Evolutionary conservation across 2,888 invertebrate species (phyloP).

Genomic region (Tenthredo scrophulariae): DNA sequence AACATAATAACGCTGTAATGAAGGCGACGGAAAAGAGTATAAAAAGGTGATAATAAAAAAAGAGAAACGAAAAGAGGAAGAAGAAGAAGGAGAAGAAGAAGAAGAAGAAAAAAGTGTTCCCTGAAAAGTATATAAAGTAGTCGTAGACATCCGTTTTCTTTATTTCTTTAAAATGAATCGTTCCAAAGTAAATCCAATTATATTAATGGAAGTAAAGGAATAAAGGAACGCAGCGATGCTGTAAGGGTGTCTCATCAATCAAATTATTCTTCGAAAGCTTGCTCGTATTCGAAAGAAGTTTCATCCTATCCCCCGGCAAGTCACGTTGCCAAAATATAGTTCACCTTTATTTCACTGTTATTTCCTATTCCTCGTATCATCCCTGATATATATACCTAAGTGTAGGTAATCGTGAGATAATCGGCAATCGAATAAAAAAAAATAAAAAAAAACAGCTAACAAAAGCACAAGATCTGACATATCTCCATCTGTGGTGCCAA

Average conservation of each 20-base stretch:
- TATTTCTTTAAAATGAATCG: conserved; percentile 41
- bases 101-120: background rate
- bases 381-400: background rate
- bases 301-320: background rate
- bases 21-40: conserved; percentile 42
- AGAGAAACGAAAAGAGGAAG: background rate
- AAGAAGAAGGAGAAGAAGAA: background rate
- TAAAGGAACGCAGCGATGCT: conserved; percentile 38
- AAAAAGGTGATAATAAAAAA: conserved; percentile 23
- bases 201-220: conserved; percentile 47
- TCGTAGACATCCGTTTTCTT: conserved; percentile 24
- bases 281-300: background rate
- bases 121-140: conserved; percentile 2
- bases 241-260: conserved; percentile 45
- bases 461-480: background rate
- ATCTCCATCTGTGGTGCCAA: background rate
- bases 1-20: conserved; percentile 40
- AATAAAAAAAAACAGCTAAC: background rate
- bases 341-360: background rate
- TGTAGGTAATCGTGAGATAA: background rate
- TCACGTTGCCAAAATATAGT: conserved; percentile 4
- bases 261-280: conserved; percentile 49
- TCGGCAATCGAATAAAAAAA: background rate
- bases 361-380: background rate
- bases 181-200: conserved; percentile 47